A percentile compares a stretch with the other conserved stretches of the same genome.
Evolutionary conservation across 2,797 vertebrate genomes (phyloP).

Genomic region (Salarias fasciatus): DNA sequence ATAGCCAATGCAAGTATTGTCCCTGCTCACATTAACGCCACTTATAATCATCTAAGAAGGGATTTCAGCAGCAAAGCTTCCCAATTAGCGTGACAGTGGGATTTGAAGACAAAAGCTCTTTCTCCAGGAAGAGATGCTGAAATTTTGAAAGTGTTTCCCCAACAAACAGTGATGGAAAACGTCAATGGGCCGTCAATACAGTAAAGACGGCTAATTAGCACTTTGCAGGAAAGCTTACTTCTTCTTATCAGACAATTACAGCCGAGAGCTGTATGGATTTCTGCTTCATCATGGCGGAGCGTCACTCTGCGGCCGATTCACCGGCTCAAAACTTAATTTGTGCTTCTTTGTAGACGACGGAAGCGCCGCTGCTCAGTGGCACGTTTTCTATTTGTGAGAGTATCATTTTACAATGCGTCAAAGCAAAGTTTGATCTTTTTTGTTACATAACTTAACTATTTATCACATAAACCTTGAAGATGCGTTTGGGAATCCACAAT

Average conservation of each 20-base stretch:
- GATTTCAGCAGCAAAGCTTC: slow-evolving; percentile 15
- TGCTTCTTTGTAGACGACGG: slow-evolving; percentile 7
- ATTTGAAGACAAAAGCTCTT: slow-evolving; percentile 5
- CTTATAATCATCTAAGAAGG: slow-evolving; percentile 4
- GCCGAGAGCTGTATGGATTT: slow-evolving; percentile 40
- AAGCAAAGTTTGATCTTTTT: too few species aligned
- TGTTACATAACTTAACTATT: too few species aligned
- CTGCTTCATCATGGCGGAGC: slow-evolving; percentile 18
- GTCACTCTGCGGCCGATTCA: slow-evolving; percentile 16
- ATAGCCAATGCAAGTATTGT: too few species aligned
- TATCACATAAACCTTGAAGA: too few species aligned
- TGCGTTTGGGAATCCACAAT: too few species aligned
- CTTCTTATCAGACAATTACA: slow-evolving; percentile 49
- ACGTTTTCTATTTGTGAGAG: neutral
- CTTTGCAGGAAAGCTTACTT: slow-evolving; percentile 49
- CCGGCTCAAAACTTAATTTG: slow-evolving; percentile 15
- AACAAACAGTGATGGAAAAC: slow-evolving; percentile 39
- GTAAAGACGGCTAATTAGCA: slow-evolving; percentile 71
- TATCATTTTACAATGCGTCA: too few species aligned
- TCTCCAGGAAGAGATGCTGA: slow-evolving; percentile 33
- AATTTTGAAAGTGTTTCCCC: slow-evolving; percentile 31
- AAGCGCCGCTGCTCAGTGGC: neutral
- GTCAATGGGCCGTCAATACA: slow-evolving; percentile 59
- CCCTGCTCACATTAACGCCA: neutral
- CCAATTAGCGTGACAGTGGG: slow-evolving; percentile 6